phyloP scores from a whole-genome alignment of 2,113 vertebrate genomes.

The Albula glossodonta region DNA sequence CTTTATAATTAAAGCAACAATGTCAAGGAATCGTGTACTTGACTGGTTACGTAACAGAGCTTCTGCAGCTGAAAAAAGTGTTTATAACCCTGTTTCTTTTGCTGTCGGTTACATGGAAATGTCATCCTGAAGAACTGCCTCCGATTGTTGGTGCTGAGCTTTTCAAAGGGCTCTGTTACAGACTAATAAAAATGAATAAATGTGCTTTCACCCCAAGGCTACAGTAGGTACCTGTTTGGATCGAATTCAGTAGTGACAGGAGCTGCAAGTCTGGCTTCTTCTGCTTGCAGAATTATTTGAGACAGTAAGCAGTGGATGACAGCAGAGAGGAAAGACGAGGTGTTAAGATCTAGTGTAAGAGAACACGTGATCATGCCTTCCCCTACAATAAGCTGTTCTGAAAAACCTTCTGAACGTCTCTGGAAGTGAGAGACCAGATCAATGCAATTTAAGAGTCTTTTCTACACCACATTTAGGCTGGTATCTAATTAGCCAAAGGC shows the following conservation, averaged over 20 bases:
- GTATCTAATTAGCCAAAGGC: background rate
- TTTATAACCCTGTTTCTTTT: background rate
- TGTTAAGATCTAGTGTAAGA: background rate
- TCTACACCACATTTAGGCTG: background rate
- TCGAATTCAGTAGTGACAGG: background rate
- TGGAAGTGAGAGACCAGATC: background rate
- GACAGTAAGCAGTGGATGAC: background rate
- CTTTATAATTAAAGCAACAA: background rate
- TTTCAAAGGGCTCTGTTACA: background rate
- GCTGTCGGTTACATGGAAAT: background rate
- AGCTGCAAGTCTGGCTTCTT: background rate
- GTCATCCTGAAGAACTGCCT: background rate
- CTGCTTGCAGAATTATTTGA: background rate
- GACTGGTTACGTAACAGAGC: background rate
- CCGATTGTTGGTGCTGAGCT: background rate
- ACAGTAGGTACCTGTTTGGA: background rate
- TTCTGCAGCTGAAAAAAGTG: background rate
- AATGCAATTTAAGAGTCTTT: background rate
- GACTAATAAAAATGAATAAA: constrained; percentile 2
- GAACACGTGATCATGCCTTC: background rate
- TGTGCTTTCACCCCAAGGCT: constrained; percentile 1
- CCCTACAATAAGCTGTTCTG: background rate
- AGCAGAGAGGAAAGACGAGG: background rate
- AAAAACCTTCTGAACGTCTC: background rate
- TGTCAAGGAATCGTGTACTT: background rate